Conservation (phyloP, 2,113 vertebrate genomes). For the Halichoerus grypus region DNA sequence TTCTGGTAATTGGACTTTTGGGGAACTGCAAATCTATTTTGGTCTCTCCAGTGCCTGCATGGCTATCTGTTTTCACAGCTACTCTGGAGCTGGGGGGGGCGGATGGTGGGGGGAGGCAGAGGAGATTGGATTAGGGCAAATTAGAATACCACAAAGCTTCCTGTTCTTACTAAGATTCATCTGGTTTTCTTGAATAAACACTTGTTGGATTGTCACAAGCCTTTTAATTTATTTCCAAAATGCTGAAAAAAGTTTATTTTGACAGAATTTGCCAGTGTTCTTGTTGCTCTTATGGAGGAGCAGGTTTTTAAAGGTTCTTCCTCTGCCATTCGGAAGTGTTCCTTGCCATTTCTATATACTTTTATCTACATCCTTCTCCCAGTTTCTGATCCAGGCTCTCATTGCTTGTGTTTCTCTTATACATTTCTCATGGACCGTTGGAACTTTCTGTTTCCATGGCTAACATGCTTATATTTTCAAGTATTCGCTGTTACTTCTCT, state of each 20-base stretch:
- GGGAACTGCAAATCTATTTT: background rate
- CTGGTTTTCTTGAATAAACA: background rate
- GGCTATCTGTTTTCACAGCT: background rate
- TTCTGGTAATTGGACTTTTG: background rate
- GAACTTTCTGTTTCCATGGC: constrained; percentile 11
- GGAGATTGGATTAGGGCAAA: background rate
- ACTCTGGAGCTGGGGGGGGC: background rate
- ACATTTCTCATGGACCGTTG: background rate
- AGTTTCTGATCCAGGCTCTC: background rate
- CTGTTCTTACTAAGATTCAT: background rate
- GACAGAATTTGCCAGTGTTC: background rate
- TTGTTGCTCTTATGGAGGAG: background rate
- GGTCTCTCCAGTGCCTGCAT: background rate
- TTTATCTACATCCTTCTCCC: background rate
- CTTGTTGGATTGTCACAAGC: background rate
- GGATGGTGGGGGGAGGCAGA: background rate
- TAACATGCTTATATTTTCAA: background rate
- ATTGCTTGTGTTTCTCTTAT: background rate
- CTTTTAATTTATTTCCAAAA: background rate
- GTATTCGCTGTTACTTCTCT: background rate
- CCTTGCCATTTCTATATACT: background rate
- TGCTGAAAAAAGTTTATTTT: constrained; percentile 4
- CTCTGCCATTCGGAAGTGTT: background rate
- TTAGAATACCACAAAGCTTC: background rate
- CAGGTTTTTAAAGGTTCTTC: background rate